Conservation (phyloP, 2,888 invertebrate species). For the Andrena praecox region DNA sequence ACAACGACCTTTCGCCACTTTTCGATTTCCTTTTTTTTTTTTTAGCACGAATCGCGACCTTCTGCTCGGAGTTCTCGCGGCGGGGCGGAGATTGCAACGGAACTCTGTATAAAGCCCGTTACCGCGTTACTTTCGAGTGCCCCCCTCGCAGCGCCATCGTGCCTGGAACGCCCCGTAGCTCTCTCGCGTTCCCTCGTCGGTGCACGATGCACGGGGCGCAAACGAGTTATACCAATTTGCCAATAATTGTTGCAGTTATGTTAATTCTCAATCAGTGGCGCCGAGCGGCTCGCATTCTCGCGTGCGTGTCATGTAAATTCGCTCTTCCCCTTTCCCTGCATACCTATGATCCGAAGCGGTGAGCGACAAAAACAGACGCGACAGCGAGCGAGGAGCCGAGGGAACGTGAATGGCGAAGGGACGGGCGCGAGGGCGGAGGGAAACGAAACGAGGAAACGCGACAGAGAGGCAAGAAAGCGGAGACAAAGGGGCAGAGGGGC, state of each 20-base stretch:
- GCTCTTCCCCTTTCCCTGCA: conserved; percentile 5
- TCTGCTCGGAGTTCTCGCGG: no score
- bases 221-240: conserved; percentile 81
- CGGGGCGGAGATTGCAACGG: no score
- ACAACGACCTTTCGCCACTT: background rate
- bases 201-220: conserved; percentile 64
- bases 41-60: no score
- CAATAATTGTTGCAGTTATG: conserved; percentile 83
- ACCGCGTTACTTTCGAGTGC: no score
- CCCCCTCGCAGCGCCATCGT: background rate
- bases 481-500: conserved; percentile 16
- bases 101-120: no score
- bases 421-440: conserved; percentile 24
- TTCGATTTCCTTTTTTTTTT: background rate
- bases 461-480: conserved; percentile 9
- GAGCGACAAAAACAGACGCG: conserved; percentile 43
- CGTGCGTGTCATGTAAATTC: conserved; percentile 79
- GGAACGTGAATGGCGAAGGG: background rate
- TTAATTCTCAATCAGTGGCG: conserved; percentile 81
- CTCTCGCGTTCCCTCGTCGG: conserved; percentile 29
- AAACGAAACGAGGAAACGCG: conserved; percentile 22
- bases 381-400: conserved; percentile 26
- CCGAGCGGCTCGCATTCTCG: conserved; percentile 67
- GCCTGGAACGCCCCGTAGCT: conserved; percentile 39
- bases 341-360: conserved; percentile 6